Evolutionary conservation across 2,113 vertebrate genomes (phyloP).

Genomic region (Vireo altiloquus): DNA sequence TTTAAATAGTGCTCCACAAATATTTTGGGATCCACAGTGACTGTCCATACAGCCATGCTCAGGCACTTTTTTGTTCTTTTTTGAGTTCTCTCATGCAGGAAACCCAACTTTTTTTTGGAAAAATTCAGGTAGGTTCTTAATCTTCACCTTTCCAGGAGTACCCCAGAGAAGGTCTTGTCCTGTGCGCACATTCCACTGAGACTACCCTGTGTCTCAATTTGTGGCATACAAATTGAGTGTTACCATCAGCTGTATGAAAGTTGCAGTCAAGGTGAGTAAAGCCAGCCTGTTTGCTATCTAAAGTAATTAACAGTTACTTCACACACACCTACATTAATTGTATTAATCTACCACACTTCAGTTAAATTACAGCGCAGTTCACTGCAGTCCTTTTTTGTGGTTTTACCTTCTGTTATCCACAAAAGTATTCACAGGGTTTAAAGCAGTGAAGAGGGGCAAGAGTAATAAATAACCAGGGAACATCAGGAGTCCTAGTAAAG

Average conservation of each 20-base stretch:
- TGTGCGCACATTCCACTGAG: background rate
- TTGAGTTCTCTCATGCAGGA: background rate
- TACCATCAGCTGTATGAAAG: background rate
- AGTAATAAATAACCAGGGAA: background rate
- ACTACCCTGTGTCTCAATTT: background rate
- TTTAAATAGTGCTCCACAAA: background rate
- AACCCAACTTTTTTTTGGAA: background rate
- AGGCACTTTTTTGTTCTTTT: background rate
- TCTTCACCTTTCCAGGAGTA: background rate
- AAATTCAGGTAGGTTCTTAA: background rate
- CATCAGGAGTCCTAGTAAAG: background rate
- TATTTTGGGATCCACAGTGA: background rate
- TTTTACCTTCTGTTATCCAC: background rate
- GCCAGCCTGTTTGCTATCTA: background rate
- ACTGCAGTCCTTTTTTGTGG: background rate
- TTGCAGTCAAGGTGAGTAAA: background rate
- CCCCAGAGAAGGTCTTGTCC: background rate
- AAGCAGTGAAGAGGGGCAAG: background rate
- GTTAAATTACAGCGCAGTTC: background rate
- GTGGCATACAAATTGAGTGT: background rate
- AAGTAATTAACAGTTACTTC: background rate
- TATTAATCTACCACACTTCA: background rate
- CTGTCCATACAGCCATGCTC: background rate
- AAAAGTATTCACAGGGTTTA: fast-evolving
- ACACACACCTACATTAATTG: background rate